Conservation (phyloP, 2,888 invertebrate genomes). For the Gisinianus flammeolus region DNA sequence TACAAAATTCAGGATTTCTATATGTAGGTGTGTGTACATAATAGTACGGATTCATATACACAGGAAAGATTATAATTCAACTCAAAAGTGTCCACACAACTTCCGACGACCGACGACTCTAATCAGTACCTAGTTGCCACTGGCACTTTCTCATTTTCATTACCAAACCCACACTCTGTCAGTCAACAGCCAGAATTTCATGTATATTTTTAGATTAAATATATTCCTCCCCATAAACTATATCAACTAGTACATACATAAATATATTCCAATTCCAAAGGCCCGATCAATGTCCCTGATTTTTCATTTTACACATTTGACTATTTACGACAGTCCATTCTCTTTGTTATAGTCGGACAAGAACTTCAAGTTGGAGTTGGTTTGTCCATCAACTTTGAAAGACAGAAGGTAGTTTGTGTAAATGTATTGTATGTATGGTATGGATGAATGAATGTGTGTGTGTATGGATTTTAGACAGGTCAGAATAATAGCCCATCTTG, state of each 20-base stretch:
- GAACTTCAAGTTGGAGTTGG: too few species aligned
- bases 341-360: too few species aligned
- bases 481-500: constrained; percentile 13
- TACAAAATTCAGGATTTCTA: not conserved
- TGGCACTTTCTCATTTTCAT: constrained; percentile 13
- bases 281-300: not conserved
- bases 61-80: not conserved
- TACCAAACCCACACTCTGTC: not conserved
- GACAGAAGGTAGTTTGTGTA: too few species aligned
- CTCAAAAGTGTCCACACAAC: constrained; percentile 17
- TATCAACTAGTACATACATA: too few species aligned
- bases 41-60: not conserved
- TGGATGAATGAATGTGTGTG: too few species aligned
- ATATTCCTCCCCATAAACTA: too few species aligned
- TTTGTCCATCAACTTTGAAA: constrained; percentile 24
- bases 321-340: too few species aligned
- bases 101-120: constrained; percentile 10
- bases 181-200: too few species aligned
- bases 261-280: too few species aligned
- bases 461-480: constrained; percentile 28
- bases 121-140: constrained; percentile 21
- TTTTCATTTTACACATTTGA: too few species aligned
- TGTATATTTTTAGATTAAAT: too few species aligned
- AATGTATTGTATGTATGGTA: too few species aligned
- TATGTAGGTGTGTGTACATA: not conserved